Conservation (phyloP, 2,888 invertebrate species). For the Limulus polyphemus region DNA sequence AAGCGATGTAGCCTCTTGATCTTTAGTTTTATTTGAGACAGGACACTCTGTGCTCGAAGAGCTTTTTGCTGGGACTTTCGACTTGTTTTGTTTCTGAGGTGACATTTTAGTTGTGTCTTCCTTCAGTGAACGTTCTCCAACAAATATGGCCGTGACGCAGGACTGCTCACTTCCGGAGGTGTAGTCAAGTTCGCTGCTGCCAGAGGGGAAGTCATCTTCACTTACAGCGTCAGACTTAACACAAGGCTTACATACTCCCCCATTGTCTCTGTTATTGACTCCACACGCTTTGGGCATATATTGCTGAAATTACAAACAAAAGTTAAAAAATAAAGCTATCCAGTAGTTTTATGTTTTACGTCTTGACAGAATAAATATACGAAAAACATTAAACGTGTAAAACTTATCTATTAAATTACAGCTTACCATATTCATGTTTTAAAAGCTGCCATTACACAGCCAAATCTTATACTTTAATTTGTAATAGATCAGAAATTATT, state of each 20-base stretch:
- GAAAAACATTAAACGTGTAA: too few species aligned
- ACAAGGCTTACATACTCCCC: conserved; percentile 24
- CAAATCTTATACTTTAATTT: too few species aligned
- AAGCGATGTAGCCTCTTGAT: conserved; percentile 17
- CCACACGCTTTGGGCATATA: too few species aligned
- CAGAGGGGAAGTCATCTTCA: conserved; percentile 30
- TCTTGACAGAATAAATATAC: too few species aligned
- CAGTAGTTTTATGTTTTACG: too few species aligned
- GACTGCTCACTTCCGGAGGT: conserved; percentile 94
- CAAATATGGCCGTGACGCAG: conserved; percentile 93
- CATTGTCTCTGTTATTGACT: conserved; percentile 41
- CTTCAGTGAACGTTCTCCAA: conserved; percentile 30
- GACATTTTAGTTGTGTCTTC: too few species aligned
- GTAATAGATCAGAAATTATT: too few species aligned
- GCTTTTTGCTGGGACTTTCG: conserved; percentile 35
- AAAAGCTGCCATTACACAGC: too few species aligned
- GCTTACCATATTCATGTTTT: too few species aligned
- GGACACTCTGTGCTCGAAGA: conserved; percentile 37
- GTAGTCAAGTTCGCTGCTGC: conserved; percentile 66
- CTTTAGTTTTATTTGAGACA: conserved; percentile 23
- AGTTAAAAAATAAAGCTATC: too few species aligned
- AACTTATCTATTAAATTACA: too few species aligned
- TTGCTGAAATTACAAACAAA: too few species aligned
- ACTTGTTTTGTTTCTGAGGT: conserved; percentile 27
- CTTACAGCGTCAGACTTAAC: conserved; percentile 15